Conservation (phyloP, 2,113 vertebrate species). For the Saguinus midas region DNA sequence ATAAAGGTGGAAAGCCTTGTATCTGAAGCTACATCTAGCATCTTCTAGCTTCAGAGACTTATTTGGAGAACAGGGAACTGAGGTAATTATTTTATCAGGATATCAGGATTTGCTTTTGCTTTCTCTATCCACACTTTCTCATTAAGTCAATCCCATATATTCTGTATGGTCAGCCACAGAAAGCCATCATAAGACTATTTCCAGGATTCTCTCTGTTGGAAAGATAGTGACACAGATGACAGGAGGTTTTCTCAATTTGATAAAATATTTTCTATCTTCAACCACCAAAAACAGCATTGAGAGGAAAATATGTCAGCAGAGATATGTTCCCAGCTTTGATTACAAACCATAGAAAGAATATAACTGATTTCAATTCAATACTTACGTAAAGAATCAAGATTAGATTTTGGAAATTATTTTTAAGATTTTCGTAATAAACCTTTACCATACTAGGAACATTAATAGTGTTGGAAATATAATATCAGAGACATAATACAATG, state of each 20-base stretch:
- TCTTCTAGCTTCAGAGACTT: neutral
- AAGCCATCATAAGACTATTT: neutral
- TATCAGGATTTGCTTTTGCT: neutral
- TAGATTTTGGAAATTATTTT: slow-evolving; percentile 30
- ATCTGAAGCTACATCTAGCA: neutral
- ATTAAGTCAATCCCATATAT: neutral
- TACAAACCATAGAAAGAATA: neutral
- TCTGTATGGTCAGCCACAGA: neutral
- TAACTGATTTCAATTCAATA: neutral
- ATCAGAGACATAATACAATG: neutral
- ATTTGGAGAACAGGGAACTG: neutral
- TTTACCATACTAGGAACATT: neutral
- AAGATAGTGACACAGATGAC: neutral
- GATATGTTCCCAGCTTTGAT: neutral
- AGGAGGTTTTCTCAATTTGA: neutral
- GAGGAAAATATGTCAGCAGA: neutral
- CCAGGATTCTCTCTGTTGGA: neutral
- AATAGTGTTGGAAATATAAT: neutral
- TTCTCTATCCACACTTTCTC: neutral
- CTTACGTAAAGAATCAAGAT: neutral
- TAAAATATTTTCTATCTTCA: neutral
- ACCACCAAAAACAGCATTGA: neutral
- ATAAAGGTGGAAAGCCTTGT: neutral
- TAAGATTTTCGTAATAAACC: neutral
- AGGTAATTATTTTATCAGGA: neutral